These are phyloP conservation scores for Acanthiza pusilla DNA, from an alignment of 2,797 vertebrate genomes.

Conservation along the genomic window DNA sequence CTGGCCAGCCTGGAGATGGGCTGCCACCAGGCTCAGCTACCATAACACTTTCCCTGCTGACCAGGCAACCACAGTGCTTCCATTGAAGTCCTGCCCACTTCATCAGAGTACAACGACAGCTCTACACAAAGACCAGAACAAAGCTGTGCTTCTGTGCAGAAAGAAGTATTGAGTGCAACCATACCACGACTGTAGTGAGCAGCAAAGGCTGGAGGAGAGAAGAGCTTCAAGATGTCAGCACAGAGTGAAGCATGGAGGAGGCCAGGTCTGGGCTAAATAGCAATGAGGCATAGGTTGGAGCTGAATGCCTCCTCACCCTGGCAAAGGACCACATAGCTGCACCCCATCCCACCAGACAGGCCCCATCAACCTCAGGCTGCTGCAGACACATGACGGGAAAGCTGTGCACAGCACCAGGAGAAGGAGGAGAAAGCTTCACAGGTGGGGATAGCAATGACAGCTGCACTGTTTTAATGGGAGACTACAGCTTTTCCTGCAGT, in stretches of 20 bases:
- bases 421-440: neutral
- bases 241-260: neutral
- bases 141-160: neutral
- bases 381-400: neutral
- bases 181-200: rapidly evolving
- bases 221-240: neutral
- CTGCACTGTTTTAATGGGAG: neutral
- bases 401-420: neutral
- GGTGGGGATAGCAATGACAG: neutral
- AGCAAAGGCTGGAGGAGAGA: neutral
- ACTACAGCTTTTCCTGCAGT: neutral
- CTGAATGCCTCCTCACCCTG: neutral
- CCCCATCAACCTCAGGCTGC: neutral
- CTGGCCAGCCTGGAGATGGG: neutral
- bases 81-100: neutral
- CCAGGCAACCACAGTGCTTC: rapidly evolving
- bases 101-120: rapidly evolving
- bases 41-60: neutral
- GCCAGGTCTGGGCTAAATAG: neutral
- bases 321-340: neutral
- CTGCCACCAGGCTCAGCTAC: neutral
- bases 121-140: neutral
- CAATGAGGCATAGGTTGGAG: rapidly evolving
- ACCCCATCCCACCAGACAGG: neutral
- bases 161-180: neutral